Evolutionary conservation across 1,140 invertebrate species (phyloP).

Genomic region (Drosophila busckii): DNA sequence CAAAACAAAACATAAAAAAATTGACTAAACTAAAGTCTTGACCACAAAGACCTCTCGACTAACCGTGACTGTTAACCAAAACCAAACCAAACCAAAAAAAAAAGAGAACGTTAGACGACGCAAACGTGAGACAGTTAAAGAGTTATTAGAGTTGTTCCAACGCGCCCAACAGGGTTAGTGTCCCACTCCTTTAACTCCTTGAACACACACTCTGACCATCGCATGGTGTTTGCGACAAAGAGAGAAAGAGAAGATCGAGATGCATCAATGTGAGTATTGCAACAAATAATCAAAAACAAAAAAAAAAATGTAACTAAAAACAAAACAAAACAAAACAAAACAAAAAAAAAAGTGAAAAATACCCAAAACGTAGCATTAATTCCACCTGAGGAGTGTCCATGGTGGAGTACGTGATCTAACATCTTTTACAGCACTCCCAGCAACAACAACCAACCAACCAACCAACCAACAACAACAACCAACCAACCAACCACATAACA

Average conservation of each 20-base stretch:
- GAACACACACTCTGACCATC: constrained; percentile 37
- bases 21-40: constrained; percentile 20
- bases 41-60: constrained; percentile 1
- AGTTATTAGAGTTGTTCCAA: constrained; percentile 39
- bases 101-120: neutral
- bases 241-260: constrained; percentile 29
- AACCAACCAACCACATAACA: constrained; percentile 7
- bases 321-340: constrained; percentile 31
- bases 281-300: constrained; percentile 33
- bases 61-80: constrained; percentile 12
- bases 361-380: constrained; percentile 30
- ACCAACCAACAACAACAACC: constrained; percentile 8
- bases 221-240: constrained; percentile 35
- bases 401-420: too few species aligned
- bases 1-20: constrained; percentile 6
- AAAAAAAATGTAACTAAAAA: constrained; percentile 26
- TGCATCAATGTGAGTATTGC: constrained; percentile 42
- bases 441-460: constrained; percentile 9
- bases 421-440: too few species aligned
- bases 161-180: constrained; percentile 36
- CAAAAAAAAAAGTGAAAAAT: constrained; percentile 28
- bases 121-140: constrained; percentile 24
- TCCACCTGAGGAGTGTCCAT: constrained; percentile 1
- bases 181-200: constrained; percentile 44
- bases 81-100: too few species aligned